Percentiles rank a stretch among this genome's conserved stretches.
Conservation (phyloP, 2,797 vertebrate genomes). For the Dicrostonyx torquatus region DNA sequence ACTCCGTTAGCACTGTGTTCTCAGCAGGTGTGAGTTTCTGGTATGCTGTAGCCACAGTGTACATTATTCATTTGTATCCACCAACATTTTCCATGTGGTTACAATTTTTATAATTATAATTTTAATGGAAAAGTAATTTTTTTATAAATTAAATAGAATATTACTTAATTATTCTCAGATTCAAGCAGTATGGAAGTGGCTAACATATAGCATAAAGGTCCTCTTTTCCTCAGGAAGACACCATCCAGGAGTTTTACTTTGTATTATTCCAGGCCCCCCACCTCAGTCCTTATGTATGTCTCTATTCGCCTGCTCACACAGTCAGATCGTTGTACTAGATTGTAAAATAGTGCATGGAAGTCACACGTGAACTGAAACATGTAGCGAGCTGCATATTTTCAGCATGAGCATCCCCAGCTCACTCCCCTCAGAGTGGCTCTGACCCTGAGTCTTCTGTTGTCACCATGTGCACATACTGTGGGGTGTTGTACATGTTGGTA, state of each 20-base stretch:
- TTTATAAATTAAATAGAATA: conserved; percentile 67
- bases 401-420: not conserved
- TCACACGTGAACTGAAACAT: not conserved
- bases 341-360: not conserved
- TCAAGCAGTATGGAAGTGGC: conserved; percentile 38
- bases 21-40: conserved; percentile 4
- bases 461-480: not conserved
- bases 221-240: not conserved
- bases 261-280: not conserved
- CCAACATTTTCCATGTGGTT: conserved; percentile 63
- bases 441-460: not conserved
- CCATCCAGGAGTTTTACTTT: conserved; percentile 25
- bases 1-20: not conserved
- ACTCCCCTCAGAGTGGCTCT: not conserved
- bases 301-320: not conserved
- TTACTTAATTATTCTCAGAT: conserved; percentile 52
- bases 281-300: not conserved
- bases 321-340: conserved; percentile 24
- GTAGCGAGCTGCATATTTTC: not conserved
- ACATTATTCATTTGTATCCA: conserved; percentile 52
- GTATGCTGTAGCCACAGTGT: not conserved
- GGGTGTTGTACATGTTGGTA: not conserved
- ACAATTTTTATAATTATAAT: conserved; percentile 57
- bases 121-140: conserved; percentile 64
- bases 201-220: conserved; percentile 4